phyloP scores from a whole-genome alignment of 1,140 invertebrate genomes.

The Leptopilina boulardi region DNA sequence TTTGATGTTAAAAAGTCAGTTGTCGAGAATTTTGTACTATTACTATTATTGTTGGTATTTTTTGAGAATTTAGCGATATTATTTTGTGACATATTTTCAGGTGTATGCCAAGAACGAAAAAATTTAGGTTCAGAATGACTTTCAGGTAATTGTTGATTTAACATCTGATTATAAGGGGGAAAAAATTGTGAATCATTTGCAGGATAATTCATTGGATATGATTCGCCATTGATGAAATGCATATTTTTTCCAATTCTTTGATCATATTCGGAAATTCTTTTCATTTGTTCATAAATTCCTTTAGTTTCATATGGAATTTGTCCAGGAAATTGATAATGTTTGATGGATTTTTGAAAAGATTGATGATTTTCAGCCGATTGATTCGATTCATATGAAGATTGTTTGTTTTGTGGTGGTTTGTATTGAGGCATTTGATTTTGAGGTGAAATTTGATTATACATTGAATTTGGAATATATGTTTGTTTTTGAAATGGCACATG shows the following conservation, averaged over 20 bases:
- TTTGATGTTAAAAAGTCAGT: no score
- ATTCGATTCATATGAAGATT: neutral
- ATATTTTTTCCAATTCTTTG: neutral
- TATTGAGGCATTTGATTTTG: neutral
- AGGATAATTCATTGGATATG: neutral
- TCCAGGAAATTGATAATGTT: neutral
- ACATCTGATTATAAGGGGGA: neutral
- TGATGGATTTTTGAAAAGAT: no score
- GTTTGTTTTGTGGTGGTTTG: neutral
- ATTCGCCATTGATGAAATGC: neutral
- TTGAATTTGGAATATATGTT: neutral
- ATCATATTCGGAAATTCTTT: neutral
- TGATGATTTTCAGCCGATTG: neutral
- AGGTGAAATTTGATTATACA: neutral
- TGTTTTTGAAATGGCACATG: neutral
- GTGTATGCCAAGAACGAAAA: neutral
- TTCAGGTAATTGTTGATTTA: neutral
- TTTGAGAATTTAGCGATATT: neutral
- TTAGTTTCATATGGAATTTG: neutral
- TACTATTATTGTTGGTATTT: neutral
- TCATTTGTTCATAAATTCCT: neutral
- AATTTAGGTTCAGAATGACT: neutral
- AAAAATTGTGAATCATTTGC: neutral
- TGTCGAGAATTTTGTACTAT: neutral
- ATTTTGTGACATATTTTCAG: neutral